Base-by-base conservation (phyloP, 2,888 invertebrate genomes). In the Actias luna region DNA sequence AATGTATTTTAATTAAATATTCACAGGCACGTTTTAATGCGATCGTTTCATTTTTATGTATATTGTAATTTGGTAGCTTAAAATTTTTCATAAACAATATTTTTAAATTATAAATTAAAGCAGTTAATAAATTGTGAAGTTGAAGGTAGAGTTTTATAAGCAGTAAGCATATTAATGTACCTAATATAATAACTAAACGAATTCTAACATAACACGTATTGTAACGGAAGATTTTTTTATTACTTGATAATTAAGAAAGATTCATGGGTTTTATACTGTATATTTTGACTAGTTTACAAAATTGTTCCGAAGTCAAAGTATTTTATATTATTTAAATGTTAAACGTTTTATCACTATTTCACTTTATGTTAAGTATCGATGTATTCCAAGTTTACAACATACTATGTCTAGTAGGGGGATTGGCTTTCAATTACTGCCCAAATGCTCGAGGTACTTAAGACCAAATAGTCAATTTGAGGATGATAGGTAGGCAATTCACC, bases 61-160 rank as follows among this genome's bases (percentile, higher is more conserved):
- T 52, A 59, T 58, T 64, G 62, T 68, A 67, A 55, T 29, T 14
- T 27, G 27, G 27, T 16, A 16, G 29, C 52, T 57, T 55, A 57
- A 42, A 72, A 67, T 68, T 72, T 55, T 73, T 67, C 64, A 36
- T 69, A 72, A 71, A 72, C n/a, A n/a, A 75, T 71, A 75, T 73
- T 69, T 63, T 75, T 76, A 74, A 78, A 77, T 76, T 75, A 75
- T 76, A 75, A 73, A 71, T 75, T 67, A 64, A 73, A 72, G 64
- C 73, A 68, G 64, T 70, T 72, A 70, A 71, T 74, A 73, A 72
- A 69, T 64, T 64, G 67, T 58, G 63, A 62, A 63, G 58, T 16
- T 67, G 65, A 63, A 62, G 65, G 65, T 68, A 69, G 70, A 72
- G 75, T 76, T 76, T 76, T 73, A 71, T 72, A 71, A 74, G 69